A percentile compares a stretch with the other conserved stretches of the same genome.
These are phyloP conservation scores for Bos taurus DNA, from an alignment of 2,113 vertebrate species.

Conservation along the genomic window DNA sequence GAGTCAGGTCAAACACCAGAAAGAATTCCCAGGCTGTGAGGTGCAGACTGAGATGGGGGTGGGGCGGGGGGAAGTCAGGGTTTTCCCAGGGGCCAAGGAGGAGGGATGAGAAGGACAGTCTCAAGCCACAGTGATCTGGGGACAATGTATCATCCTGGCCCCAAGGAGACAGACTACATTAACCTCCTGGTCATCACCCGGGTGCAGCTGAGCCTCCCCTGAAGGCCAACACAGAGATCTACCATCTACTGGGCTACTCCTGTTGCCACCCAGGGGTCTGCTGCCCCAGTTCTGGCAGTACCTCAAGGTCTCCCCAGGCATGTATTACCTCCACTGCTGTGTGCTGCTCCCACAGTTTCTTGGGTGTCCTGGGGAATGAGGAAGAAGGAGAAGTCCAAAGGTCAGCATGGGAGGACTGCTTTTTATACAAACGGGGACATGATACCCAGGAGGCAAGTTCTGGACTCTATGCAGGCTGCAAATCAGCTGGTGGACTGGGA, in stretches of 20 bases:
- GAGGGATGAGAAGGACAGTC: background rate
- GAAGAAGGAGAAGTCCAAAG: constrained; percentile 23
- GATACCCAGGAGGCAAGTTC: background rate
- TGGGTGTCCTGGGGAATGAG: background rate
- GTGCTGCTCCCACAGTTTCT: constrained; percentile 32
- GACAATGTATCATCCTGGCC: background rate
- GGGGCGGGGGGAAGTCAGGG: background rate
- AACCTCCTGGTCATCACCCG: background rate
- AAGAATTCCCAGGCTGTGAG: background rate
- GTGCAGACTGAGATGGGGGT: background rate
- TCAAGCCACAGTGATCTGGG: background rate
- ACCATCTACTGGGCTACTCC: background rate
- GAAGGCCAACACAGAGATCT: background rate
- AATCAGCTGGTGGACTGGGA: background rate
- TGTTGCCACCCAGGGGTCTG: background rate
- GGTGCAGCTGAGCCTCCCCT: background rate
- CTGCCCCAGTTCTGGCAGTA: background rate
- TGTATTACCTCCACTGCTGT: background rate
- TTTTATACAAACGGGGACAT: background rate
- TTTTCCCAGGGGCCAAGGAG: background rate
- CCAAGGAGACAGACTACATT: background rate
- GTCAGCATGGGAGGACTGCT: background rate
- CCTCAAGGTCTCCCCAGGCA: background rate
- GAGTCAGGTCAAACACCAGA: background rate
- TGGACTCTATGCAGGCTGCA: background rate